Evolutionary conservation across 2,888 invertebrate genomes (phyloP), one percentile per base, ranked within the genome.

Genomic region (Endotricha flammealis): DNA sequence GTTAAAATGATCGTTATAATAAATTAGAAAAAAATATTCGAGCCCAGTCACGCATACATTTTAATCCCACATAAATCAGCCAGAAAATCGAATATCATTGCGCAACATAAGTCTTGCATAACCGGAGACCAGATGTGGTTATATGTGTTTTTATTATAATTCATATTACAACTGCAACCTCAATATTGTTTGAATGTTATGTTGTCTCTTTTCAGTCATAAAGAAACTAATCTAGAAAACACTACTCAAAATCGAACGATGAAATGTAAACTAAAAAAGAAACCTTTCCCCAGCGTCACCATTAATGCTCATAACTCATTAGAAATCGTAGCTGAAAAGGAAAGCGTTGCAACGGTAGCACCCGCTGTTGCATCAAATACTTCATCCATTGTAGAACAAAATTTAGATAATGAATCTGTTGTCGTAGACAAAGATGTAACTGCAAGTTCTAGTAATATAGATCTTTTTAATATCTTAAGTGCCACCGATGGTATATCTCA

Each of bases 361-460:
- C 41, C 42, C 7, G 29, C 41, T 4, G n/a, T n/a, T n/a, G n/a
- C n/a, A 8, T 20, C 20, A 8, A 20, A 20, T 7, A 20, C 3
- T 20, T 34, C 34, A 9, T 12, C 20, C 6, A 27, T 8, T 4
- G 17, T 12, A 12, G 29, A 23, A 12, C 16, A 8, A 13, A 54
- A 46, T 11, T 57, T 50, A 3, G 38, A 36, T 10, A 46, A 46
- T 5, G 37, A 36, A 14, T 32, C 34, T 1, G 63, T 49, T 1
- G 34, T 49, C 1, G 34, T 59, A 0, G 74, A 79, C 31, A 80
- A 75, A 57, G 61, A 69, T 31, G 62, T 73, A 0, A 66, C 68
- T 16, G 74, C 67, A 1, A 76, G 53, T 42, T 65, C 71, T 0
- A 76, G 66, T 40, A 68, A 59, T 28, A 72, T 71, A 13, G 64